Conservation (phyloP, 2,888 invertebrate species). For the Melangyna quadrimaculata region DNA sequence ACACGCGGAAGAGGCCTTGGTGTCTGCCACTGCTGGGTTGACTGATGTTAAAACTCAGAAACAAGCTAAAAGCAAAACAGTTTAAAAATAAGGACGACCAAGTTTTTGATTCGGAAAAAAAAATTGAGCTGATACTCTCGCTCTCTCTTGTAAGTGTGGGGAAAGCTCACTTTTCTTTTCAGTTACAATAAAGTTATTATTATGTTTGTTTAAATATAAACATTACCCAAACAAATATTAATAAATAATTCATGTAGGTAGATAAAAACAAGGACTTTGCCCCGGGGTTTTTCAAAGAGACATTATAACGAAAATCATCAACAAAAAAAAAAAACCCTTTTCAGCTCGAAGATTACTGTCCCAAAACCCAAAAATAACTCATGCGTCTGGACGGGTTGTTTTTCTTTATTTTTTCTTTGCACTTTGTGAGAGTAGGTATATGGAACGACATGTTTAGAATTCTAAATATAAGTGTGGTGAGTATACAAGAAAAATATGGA, state of each 20-base stretch:
- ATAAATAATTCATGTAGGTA: background rate
- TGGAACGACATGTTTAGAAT: background rate
- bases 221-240: background rate
- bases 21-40: constrained; percentile 49
- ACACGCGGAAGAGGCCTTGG: constrained; percentile 47
- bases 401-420: background rate
- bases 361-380: background rate
- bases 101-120: background rate
- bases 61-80: constrained; percentile 59
- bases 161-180: constrained; percentile 39
- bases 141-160: constrained; percentile 40
- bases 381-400: constrained; percentile 6
- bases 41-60: constrained; percentile 48
- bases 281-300: background rate
- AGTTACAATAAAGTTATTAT: background rate
- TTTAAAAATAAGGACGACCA: constrained; percentile 37
- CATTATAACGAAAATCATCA: background rate
- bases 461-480: constrained; percentile 64
- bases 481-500: background rate
- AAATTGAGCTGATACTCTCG: constrained; percentile 24
- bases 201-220: background rate
- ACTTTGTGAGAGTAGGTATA: background rate
- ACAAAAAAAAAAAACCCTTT: no score
- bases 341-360: background rate
- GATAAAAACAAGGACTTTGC: background rate